Conservation (phyloP, 92 coral and sea anemone genomes). For the Phenganax marumi region DNA sequence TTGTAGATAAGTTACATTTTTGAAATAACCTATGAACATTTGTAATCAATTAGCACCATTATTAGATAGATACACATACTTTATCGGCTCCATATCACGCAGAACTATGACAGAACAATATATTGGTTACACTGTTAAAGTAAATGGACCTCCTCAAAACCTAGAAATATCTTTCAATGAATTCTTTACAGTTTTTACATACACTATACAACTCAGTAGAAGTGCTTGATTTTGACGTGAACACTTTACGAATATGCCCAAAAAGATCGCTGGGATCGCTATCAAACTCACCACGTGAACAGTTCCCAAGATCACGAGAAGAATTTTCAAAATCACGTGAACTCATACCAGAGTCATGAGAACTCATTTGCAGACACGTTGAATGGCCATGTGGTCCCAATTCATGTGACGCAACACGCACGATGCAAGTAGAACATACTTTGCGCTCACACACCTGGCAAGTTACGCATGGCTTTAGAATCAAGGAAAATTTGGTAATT, state of each 20-base stretch:
- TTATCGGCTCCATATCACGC: too few relatives aligned
- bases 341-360: constrained; percentile 11
- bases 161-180: constrained; percentile 9
- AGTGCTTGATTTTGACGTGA: constrained; percentile 1
- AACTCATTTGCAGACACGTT: not conserved
- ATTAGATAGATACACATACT: too few relatives aligned
- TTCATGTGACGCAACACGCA: constrained; percentile 3
- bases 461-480: not conserved
- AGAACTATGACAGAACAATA: not conserved
- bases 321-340: constrained; percentile 2
- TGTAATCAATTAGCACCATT: too few relatives aligned
- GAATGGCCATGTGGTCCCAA: constrained; percentile 1
- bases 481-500: constrained; percentile 3
- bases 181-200: constrained; percentile 27
- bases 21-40: too few relatives aligned
- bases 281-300: not conserved
- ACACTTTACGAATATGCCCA: constrained; percentile 30
- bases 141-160: not conserved
- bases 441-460: constrained; percentile 28
- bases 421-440: constrained; percentile 23
- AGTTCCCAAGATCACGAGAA: not conserved
- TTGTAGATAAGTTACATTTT: too few relatives aligned
- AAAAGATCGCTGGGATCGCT: not conserved
- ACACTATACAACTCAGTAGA: not conserved
- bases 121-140: not conserved